Conservation (phyloP, 1,140 invertebrate species). For the Papilio polytes region DNA sequence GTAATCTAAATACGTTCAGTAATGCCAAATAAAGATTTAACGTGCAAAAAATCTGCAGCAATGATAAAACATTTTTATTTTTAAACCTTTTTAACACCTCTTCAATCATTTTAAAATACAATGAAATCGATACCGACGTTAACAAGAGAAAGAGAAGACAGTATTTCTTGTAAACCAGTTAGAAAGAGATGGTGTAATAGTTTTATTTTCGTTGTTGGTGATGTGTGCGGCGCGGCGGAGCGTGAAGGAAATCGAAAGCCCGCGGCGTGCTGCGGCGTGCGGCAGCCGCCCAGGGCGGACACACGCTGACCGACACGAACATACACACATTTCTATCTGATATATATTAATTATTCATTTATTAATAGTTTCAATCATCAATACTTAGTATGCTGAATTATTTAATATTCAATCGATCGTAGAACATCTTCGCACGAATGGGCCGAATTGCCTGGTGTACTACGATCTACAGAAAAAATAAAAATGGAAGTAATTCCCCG, state of each 20-base stretch:
- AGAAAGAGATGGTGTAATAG: constrained; percentile 18
- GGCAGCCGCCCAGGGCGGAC: neutral
- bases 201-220: constrained; percentile 42
- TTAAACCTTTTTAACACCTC: neutral
- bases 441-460: too few species aligned
- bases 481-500: too few species aligned
- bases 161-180: neutral
- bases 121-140: constrained; percentile 3
- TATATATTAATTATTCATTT: neutral
- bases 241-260: constrained; percentile 48
- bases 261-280: constrained; percentile 15
- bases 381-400: too few species aligned
- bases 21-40: neutral
- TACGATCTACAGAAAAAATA: too few species aligned
- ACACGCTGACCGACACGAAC: neutral
- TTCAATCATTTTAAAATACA: neutral
- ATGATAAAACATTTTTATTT: neutral
- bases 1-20: neutral
- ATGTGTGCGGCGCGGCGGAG: constrained; percentile 36
- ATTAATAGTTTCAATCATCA: too few species aligned
- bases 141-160: neutral
- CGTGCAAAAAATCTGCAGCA: neutral
- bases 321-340: neutral
- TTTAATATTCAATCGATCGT: too few species aligned
- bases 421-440: too few species aligned